Evolutionary conservation across 2,797 vertebrate species (phyloP).

Genomic region (Synaphobranchus kaupii): DNA sequence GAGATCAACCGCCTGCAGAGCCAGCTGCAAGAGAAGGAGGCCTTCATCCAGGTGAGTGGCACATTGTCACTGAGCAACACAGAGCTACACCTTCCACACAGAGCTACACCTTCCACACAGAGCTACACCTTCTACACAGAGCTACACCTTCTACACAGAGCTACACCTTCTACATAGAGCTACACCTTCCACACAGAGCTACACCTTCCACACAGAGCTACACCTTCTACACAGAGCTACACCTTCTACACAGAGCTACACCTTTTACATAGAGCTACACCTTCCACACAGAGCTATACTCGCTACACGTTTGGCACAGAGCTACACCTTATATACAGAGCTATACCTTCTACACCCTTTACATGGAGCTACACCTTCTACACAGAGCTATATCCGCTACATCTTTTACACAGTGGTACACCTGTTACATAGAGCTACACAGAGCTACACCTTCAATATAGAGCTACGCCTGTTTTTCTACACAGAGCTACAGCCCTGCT

Average conservation of each 20-base stretch:
- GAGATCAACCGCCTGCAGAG: conserved; percentile 39
- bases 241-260: background rate
- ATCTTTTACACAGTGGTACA: background rate
- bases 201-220: background rate
- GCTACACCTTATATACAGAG: background rate
- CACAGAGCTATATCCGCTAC: background rate
- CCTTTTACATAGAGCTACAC: background rate
- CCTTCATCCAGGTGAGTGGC: conserved; percentile 34
- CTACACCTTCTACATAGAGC: background rate
- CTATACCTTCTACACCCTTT: background rate
- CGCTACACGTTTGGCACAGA: background rate
- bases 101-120: background rate
- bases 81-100: background rate
- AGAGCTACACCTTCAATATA: background rate
- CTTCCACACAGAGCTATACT: background rate
- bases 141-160: background rate
- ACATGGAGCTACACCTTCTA: background rate
- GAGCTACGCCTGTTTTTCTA: background rate
- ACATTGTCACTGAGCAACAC: background rate
- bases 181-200: background rate
- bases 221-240: background rate
- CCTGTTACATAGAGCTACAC: background rate
- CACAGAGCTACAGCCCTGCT: background rate
- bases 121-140: background rate
- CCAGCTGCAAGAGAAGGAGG: conserved; percentile 51